These are phyloP conservation scores for Falcunculus frontatus DNA, from an alignment of 2,113 vertebrate genomes.

Conservation along the genomic window DNA sequence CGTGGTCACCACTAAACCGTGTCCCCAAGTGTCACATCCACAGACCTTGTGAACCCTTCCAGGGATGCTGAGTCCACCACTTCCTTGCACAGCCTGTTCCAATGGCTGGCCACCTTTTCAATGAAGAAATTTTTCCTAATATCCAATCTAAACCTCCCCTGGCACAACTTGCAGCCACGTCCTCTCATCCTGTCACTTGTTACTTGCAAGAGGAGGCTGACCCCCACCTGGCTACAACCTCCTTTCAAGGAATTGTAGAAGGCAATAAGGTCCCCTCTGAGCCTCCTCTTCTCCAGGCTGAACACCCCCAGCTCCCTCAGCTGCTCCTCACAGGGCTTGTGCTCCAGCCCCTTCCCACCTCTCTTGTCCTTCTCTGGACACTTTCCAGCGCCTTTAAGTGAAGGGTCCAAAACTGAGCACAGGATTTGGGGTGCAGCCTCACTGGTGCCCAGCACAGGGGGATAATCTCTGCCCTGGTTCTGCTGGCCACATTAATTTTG, in stretches of 20 bases:
- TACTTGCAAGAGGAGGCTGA: background rate
- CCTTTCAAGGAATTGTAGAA: background rate
- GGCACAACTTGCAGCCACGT: background rate
- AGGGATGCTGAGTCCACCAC: background rate
- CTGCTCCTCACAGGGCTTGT: background rate
- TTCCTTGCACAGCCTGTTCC: background rate
- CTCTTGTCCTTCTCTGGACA: background rate
- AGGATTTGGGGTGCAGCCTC: background rate
- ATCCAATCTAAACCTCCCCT: background rate
- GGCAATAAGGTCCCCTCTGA: background rate
- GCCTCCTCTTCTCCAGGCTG: background rate
- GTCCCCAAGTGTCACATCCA: background rate
- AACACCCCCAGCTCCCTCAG: background rate
- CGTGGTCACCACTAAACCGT: background rate
- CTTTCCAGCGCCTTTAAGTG: accelerated
- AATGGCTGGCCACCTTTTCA: background rate
- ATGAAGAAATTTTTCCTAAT: background rate
- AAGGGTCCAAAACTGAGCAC: background rate
- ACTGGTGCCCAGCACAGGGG: background rate
- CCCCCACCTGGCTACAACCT: background rate
- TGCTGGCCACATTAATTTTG: background rate
- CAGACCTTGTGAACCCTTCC: background rate
- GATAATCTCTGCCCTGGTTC: background rate
- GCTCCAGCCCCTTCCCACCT: background rate
- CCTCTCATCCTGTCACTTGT: background rate